Conservation (phyloP, 2,113 vertebrate species). For the Neolamprologus longior region DNA sequence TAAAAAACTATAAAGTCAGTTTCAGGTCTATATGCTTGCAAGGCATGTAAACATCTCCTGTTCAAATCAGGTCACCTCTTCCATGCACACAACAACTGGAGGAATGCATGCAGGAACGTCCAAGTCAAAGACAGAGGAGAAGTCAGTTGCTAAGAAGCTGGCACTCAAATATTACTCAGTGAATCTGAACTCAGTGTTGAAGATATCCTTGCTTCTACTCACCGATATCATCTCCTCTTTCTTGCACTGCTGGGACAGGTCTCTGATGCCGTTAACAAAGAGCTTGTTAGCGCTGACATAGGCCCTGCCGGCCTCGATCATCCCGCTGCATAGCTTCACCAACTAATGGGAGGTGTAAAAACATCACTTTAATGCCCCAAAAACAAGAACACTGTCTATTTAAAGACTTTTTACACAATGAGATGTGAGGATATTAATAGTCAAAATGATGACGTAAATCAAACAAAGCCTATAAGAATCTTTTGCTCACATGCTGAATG, state of each 20-base stretch:
- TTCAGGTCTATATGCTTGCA: neutral
- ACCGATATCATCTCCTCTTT: conserved; percentile 90
- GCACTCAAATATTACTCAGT: neutral
- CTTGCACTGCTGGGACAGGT: conserved; percentile 91
- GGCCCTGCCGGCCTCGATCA: conserved; percentile 94
- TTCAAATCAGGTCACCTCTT: conserved; percentile 2
- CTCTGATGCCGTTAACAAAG: conserved; percentile 92
- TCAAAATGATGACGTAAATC: neutral
- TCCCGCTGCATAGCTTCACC: conserved; percentile 94
- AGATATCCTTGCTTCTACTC: conserved; percentile 10
- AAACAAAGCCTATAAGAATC: neutral
- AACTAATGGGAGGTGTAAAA: conserved; percentile 67
- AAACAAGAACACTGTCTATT: neutral
- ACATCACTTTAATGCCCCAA: neutral
- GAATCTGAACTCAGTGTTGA: neutral
- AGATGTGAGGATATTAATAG: conserved; percentile 16
- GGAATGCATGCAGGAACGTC: conserved; percentile 17
- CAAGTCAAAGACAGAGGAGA: neutral
- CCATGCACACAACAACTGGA: conserved; percentile 25
- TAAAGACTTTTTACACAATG: neutral
- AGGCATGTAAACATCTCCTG: conserved; percentile 11
- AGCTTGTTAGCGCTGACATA: conserved; percentile 95
- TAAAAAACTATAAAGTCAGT: conserved; percentile 2
- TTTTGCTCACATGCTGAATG: neutral
- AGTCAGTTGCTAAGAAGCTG: neutral